phyloP scores from a whole-genome alignment of 2,888 invertebrate genomes.

The Griposia aprilina region DNA sequence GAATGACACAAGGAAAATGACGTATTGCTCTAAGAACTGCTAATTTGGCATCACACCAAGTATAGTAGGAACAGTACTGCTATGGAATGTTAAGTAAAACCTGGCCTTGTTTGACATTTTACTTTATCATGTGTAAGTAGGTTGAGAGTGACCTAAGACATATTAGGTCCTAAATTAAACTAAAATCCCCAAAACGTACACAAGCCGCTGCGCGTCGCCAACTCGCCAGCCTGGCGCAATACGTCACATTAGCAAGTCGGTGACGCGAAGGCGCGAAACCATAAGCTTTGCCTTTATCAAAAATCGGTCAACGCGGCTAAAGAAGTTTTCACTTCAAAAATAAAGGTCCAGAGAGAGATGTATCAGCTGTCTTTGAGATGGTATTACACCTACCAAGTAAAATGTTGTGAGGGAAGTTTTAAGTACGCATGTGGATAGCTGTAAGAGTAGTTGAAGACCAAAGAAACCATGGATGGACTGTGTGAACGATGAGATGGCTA shows the following conservation, averaged over 20 bases:
- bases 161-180: neutral
- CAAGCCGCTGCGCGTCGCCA: too few species aligned
- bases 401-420: neutral
- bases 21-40: slow-evolving; percentile 25
- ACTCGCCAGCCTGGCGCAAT: too few species aligned
- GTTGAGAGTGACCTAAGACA: neutral
- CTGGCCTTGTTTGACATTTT: slow-evolving; percentile 47
- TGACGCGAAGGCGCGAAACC: too few species aligned
- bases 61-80: slow-evolving; percentile 11
- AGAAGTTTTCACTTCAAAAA: neutral
- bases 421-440: neutral
- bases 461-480: neutral
- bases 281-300: too few species aligned
- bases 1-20: slow-evolving; percentile 50
- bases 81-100: slow-evolving; percentile 53
- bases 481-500: neutral
- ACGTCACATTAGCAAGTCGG: too few species aligned
- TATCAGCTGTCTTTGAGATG: neutral
- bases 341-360: too few species aligned
- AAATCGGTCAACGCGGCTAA: too few species aligned
- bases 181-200: neutral
- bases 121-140: neutral
- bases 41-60: slow-evolving; percentile 62
- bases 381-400: neutral
- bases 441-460: neutral